These are phyloP conservation scores for Grammatotria lemairii DNA, from an alignment of 2,113 vertebrate species.

Conservation along the genomic window DNA sequence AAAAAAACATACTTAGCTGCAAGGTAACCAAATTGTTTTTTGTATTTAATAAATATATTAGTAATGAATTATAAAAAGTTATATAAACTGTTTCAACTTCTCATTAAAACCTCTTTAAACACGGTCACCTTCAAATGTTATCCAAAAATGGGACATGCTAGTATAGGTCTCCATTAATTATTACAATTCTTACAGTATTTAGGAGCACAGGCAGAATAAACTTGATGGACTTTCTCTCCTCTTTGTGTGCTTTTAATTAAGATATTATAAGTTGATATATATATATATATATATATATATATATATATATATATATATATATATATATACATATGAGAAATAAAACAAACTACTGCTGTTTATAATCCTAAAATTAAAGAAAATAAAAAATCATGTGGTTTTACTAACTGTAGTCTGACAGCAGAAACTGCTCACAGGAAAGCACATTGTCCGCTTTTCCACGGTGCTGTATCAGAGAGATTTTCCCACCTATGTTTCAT, in stretches of 20 bases:
- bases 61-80: background rate
- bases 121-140: fast-evolving
- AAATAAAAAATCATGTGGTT: background rate
- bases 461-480: background rate
- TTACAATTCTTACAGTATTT: background rate
- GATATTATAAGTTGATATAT: background rate
- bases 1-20: background rate
- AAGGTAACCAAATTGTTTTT: background rate
- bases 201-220: background rate
- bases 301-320: too few species aligned
- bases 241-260: background rate
- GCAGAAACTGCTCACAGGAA: background rate
- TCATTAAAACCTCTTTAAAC: background rate
- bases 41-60: background rate
- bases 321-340: background rate
- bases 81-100: background rate
- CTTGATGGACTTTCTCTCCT: background rate
- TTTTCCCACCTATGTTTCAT: background rate
- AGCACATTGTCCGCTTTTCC: background rate
- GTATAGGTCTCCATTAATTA: background rate
- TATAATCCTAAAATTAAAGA: background rate
- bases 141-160: background rate
- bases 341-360: background rate
- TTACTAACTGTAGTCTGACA: background rate
- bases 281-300: background rate